Conservation (phyloP, 2,797 vertebrate genomes). For the Tokudaia muenninki region DNA sequence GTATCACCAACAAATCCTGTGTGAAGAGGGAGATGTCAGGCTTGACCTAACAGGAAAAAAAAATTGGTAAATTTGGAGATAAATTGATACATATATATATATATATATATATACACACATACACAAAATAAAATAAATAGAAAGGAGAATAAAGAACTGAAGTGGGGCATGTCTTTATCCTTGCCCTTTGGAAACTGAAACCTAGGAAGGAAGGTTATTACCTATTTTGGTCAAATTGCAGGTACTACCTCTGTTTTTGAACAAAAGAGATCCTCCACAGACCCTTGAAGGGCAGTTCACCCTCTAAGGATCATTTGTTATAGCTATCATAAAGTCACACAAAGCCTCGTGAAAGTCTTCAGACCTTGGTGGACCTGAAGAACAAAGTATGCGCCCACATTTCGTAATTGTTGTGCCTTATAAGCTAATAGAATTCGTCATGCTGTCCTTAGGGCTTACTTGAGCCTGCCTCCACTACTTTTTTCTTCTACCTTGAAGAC, state of each 20-base stretch:
- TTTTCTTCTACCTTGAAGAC: not conserved
- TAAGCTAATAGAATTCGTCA: not conserved
- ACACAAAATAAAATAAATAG: not conserved
- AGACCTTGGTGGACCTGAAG: not conserved
- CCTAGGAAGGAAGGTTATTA: not conserved
- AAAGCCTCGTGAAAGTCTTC: too few relatives aligned
- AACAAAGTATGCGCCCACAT: not conserved
- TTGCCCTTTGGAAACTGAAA: not conserved
- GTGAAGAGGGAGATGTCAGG: not conserved
- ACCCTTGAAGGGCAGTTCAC: not conserved
- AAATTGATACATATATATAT: not conserved
- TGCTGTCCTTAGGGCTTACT: not conserved
- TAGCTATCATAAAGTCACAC: not conserved
- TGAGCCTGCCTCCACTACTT: not conserved
- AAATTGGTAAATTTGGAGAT: not conserved
- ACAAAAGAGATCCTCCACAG: not conserved
- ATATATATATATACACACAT: not conserved
- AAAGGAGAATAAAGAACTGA: too few relatives aligned
- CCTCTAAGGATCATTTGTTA: not conserved
- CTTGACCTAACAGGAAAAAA: not conserved
- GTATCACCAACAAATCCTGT: not conserved
- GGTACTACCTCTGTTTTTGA: not conserved
- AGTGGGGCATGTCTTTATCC: not conserved
- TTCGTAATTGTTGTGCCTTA: not conserved
- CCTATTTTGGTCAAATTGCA: not conserved